A percentile compares a stretch with the other conserved stretches of the same genome.
These are phyloP conservation scores for Entelurus aequoreus DNA, from an alignment of 2,113 vertebrate species.

Conservation along the genomic window DNA sequence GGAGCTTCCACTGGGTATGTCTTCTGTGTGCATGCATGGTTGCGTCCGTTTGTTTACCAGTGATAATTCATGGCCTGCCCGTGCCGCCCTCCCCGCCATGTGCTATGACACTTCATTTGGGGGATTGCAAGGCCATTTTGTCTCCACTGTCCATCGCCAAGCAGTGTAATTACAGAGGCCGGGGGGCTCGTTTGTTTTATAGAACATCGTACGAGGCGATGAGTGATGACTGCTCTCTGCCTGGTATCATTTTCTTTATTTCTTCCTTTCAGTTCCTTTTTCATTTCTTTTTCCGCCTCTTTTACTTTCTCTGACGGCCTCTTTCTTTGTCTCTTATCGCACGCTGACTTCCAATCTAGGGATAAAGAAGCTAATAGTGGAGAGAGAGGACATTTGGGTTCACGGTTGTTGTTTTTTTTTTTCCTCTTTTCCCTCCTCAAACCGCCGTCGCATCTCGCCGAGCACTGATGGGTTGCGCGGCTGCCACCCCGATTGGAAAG, in stretches of 20 bases:
- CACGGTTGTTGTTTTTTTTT: constrained; percentile 63
- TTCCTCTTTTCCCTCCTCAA: constrained; percentile 10
- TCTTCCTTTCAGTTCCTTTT: constrained; percentile 23
- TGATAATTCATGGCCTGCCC: constrained; percentile 69
- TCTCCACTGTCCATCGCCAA: constrained; percentile 62
- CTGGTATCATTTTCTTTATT: constrained; percentile 38
- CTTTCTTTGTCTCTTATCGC: constrained; percentile 53
- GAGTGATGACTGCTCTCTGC: constrained; percentile 58
- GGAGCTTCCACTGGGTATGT: constrained; percentile 19
- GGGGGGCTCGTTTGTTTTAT: constrained; percentile 71
- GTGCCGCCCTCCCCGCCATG: constrained; percentile 61
- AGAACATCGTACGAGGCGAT: constrained; percentile 56
- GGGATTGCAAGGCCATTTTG: constrained; percentile 63
- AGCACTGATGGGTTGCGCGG: constrained; percentile 58
- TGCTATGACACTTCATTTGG: constrained; percentile 72
- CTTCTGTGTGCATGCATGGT: constrained; percentile 56
- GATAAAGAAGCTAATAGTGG: constrained; percentile 58
- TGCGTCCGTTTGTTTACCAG: constrained; percentile 68
- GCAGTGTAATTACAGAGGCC: constrained; percentile 71
- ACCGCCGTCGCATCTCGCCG: constrained; percentile 63
- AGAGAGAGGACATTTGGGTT: constrained; percentile 64
- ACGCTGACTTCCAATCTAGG: constrained; percentile 50
- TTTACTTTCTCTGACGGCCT: constrained; percentile 34
- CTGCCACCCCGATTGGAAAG: constrained; percentile 60
- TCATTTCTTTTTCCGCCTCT: constrained; percentile 33